Base-by-base conservation (phyloP, 1,140 invertebrate genomes). In the Drosophila malerkotliana region DNA sequence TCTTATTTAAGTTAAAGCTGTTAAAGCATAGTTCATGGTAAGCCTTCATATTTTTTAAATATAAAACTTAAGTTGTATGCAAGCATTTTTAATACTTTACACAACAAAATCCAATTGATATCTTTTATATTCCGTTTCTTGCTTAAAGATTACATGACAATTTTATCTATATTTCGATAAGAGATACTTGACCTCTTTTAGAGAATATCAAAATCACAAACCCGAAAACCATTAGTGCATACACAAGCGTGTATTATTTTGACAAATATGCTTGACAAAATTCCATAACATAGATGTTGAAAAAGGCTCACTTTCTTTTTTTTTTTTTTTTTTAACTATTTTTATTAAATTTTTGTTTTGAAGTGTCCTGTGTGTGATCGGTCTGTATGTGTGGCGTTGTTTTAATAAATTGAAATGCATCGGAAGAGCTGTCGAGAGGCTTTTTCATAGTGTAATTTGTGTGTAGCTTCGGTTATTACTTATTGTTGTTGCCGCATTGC, bases 391-490 rank as follows among this genome's bases (percentile, higher is more conserved):
- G 28, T 60, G 32, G 32, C 32, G 0, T 3, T 12, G 66, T 58
- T 64, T 68, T n/a, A 67, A 72, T 67, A 88, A 87, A 87, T 88
- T 88, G 75, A 73, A 87, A 87, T 79, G 75, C 56, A 88, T 83
- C 79, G 83, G 61, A 47, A 72, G 66, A 74, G 67, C 57, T 49
- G 72, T 73, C 45, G 49, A 64, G 51, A 7, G 60, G 60, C 48
- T 52, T 63, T 48, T 21, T 47, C 34, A 44, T 34, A 28, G 26
- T 52, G 21, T 55, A 59, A 63, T 66, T 66, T 66, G 61, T 58
- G 37, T 52, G 53, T 34, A 64, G 64, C 58, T 79, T 57, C 45
- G 52, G 56, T 76, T 76, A 60, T 73, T 68, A 77, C 48, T 68
- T 28, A 61, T 72, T 44, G 60, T 47, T 49, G 21, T n/a, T 28